A percentile compares a stretch with the other conserved stretches of the same genome.
Evolutionary conservation across 2,113 vertebrate species (phyloP).

Genomic region (Numenius arquata): DNA sequence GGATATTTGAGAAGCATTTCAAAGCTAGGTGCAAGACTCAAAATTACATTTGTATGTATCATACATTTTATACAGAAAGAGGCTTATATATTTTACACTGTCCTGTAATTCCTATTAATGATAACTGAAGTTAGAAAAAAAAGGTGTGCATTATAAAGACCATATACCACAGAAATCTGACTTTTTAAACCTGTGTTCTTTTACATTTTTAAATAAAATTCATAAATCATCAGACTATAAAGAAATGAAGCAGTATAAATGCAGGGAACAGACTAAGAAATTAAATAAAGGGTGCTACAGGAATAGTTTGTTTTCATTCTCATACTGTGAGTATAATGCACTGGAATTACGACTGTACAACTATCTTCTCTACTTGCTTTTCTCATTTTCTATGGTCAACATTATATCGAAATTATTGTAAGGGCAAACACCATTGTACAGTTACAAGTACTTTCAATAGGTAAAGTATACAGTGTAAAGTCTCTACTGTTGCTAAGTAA

Average conservation of each 20-base stretch:
- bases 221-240: background rate
- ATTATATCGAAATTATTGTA: constrained; percentile 58
- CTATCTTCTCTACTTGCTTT: constrained; percentile 53
- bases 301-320: constrained; percentile 37
- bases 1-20: constrained; percentile 4
- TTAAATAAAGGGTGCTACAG: constrained; percentile 17
- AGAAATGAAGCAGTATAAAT: background rate
- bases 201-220: background rate
- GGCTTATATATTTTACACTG: background rate
- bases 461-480: constrained; percentile 57
- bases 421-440: constrained; percentile 54
- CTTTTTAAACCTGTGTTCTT: background rate
- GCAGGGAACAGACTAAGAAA: background rate
- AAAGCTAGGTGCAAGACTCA: background rate
- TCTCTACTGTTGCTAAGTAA: constrained; percentile 67
- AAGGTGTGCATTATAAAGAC: background rate
- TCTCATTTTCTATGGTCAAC: constrained; percentile 69
- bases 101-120: background rate
- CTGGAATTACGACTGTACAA: constrained; percentile 37
- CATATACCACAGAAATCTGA: background rate
- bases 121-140: background rate
- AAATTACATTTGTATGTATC: background rate
- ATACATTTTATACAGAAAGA: background rate
- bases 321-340: background rate
- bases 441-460: constrained; percentile 60